A percentile compares a stretch with the other conserved stretches of the same genome.
Conservation (phyloP, 2,888 invertebrate species). For the Nephrotoma appendiculata region DNA sequence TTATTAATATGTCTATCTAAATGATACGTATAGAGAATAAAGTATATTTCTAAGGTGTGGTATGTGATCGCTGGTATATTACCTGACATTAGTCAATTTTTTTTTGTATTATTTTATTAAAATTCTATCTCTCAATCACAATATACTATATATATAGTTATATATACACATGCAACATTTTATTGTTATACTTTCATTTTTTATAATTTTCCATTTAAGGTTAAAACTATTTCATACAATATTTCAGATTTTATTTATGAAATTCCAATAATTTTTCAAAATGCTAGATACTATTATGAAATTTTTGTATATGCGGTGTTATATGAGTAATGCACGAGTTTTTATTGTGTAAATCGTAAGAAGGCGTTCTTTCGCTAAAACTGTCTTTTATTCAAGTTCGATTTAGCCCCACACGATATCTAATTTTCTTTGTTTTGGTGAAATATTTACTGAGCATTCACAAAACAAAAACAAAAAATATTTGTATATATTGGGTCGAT, state of each 20-base stretch:
- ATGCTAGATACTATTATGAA: not conserved
- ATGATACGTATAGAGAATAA: not conserved
- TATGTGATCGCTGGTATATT: not conserved
- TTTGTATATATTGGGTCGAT: not conserved
- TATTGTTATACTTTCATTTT: not conserved
- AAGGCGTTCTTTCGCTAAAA: not conserved
- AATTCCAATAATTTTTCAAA: not conserved
- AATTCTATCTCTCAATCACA: not conserved
- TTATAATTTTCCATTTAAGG: not conserved
- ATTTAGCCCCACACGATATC: not conserved
- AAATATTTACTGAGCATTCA: not conserved
- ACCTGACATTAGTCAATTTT: not conserved
- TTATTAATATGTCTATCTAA: not conserved
- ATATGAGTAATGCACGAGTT: not conserved
- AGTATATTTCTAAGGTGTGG: not conserved
- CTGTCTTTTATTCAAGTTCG: not conserved
- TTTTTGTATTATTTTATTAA: not conserved
- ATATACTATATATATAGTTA: not conserved
- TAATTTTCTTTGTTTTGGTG: not conserved
- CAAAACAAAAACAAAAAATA: not conserved
- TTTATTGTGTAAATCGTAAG: not conserved
- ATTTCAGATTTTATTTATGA: not conserved
- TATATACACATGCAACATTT: not conserved
- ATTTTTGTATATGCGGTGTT: not conserved
- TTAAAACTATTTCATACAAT: not conserved